phyloP scores from a whole-genome alignment of 2,888 invertebrate genomes.

The Auanema sp. region DNA sequence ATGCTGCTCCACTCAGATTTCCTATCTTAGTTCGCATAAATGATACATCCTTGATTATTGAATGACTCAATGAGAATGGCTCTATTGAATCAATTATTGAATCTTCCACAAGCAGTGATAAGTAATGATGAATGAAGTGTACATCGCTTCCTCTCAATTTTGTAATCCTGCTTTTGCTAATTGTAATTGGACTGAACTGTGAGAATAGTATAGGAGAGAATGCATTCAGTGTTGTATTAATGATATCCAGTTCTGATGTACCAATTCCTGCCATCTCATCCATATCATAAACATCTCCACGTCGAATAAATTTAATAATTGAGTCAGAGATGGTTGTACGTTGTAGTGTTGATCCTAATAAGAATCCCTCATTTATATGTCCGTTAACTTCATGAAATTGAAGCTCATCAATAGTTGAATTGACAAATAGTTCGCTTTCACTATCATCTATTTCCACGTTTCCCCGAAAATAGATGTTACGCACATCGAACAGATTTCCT shows the following conservation, averaged over 20 bases:
- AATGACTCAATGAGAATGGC: constrained; percentile 11
- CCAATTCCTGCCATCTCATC: not conserved
- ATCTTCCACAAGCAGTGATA: constrained; percentile 10
- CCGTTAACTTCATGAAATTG: constrained; percentile 14
- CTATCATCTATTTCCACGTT: constrained; percentile 8
- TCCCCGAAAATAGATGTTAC: constrained; percentile 19
- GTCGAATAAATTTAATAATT: constrained; percentile 5
- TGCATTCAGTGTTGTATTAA: not conserved
- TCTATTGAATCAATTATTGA: constrained; percentile 8
- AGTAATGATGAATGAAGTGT: not conserved
- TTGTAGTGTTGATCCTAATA: constrained; percentile 8
- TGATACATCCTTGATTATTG: not conserved
- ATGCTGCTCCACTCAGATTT: too few species aligned
- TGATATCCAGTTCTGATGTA: not conserved
- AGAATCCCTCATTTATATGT: constrained; percentile 13
- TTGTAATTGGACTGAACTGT: not conserved
- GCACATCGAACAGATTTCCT: constrained; percentile 9
- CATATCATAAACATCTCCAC: constrained; percentile 1
- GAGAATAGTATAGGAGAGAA: not conserved
- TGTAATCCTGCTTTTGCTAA: not conserved
- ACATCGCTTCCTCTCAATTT: not conserved
- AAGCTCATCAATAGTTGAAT: constrained; percentile 15
- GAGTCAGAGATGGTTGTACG: not conserved
- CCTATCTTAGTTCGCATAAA: too few species aligned
- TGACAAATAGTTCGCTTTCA: constrained; percentile 15